These are phyloP conservation scores for Centropus bengalensis DNA, from an alignment of 2,113 vertebrate species.

Conservation along the genomic window DNA sequence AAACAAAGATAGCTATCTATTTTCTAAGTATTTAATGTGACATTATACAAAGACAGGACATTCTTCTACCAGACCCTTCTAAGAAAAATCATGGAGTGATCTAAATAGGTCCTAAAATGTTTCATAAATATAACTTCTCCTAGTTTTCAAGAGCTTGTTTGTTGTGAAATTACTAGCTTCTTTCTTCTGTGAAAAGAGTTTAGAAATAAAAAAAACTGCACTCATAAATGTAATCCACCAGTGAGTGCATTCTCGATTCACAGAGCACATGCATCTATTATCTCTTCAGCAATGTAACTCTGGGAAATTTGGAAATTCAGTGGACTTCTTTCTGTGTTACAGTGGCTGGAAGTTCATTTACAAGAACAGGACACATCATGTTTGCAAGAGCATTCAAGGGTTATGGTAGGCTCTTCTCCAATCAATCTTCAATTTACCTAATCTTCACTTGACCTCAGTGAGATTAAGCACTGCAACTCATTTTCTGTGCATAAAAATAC, in stretches of 20 bases:
- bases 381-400: not conserved
- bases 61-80: not conserved
- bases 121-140: not conserved
- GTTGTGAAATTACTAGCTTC: not conserved
- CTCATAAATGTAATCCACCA: not conserved
- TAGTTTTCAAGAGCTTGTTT: not conserved
- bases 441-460: not conserved
- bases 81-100: not conserved
- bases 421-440: not conserved
- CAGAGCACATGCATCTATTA: not conserved
- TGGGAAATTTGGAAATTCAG: not conserved
- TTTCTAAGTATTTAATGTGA: not conserved
- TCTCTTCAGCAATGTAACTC: not conserved
- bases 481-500: not conserved
- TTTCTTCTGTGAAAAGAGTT: not conserved
- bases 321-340: not conserved
- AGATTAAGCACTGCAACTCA: not conserved
- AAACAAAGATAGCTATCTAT: not conserved
- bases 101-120: not conserved
- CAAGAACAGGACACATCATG: not conserved
- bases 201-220: not conserved
- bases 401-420: not conserved
- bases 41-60: not conserved
- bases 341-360: not conserved
- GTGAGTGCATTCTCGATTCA: not conserved